These are phyloP conservation scores for Ashinkailepas kermadecensis DNA, from an alignment of 2,888 invertebrate genomes.

Conservation along the genomic window DNA sequence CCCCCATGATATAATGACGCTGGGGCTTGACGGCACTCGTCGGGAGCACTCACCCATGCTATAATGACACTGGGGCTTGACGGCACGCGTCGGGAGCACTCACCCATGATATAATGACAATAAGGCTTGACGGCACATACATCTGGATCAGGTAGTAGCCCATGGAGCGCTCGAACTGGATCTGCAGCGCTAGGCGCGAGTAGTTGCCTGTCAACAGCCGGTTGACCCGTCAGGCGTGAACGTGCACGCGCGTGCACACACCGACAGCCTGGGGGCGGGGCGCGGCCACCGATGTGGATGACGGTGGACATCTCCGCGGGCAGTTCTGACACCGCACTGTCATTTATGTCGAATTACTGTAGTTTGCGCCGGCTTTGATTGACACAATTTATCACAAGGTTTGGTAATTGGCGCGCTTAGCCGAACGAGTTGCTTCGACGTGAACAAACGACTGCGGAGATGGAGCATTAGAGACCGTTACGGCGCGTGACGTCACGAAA, in stretches of 20 bases:
- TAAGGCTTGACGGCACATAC: constrained; percentile 93
- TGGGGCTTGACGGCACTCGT: too few species aligned
- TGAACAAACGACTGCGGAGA: neutral
- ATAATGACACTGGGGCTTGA: too few species aligned
- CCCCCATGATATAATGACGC: too few species aligned
- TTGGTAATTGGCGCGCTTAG: neutral
- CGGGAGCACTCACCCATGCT: too few species aligned
- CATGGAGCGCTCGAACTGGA: constrained; percentile 95
- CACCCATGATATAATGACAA: constrained; percentile 95
- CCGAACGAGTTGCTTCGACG: neutral
- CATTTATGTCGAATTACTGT: neutral
- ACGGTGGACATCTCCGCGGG: neutral
- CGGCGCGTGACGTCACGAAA: too few species aligned
- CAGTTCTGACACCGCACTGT: neutral
- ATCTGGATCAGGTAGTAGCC: constrained; percentile 98
- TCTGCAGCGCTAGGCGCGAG: constrained; percentile 90
- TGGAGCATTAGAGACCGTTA: too few species aligned
- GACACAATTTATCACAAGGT: neutral
- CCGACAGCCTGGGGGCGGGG: too few species aligned
- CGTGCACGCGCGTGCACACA: too few species aligned
- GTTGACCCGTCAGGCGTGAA: too few species aligned
- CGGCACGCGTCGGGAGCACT: neutral
- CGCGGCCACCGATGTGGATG: too few species aligned
- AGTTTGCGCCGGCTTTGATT: neutral
- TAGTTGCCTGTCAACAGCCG: constrained; percentile 63